Base-by-base conservation (phyloP, 2,888 invertebrate species). In the Prosopocoilus inquinatus region DNA sequence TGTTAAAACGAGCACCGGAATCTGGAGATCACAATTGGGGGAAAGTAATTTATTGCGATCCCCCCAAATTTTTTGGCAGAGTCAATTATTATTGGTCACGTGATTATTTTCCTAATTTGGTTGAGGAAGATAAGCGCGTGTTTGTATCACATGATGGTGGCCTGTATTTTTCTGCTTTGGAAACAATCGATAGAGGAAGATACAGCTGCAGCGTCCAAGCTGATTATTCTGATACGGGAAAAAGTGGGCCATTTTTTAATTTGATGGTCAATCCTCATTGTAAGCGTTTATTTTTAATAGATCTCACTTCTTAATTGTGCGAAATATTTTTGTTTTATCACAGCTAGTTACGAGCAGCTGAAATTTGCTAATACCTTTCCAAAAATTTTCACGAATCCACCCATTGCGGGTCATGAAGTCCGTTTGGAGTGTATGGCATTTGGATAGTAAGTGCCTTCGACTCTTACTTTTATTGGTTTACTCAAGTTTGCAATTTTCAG, bases 301-400 rank as follows among this genome's bases (percentile, higher is more conserved):
- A 28, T n/a, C n/a, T n/a, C 13, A 7, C 11, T 12, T 5, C 13
- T 12, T 38, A 11, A 5, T 38, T 38, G 7, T 38, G 1, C 38
- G 9, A 38, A 38, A 3, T 39, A 50, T 32, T 47, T 52, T 60
- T 51, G 58, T 62, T 62, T 50, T 60, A 66, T 74, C 74, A 51
- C 70, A 85, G 86, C 94, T 39, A 92, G 92, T 74, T 93, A 90
- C 70, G 94, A 96, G 70, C 91, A 93, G 60, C 79, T 97, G 38
- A 90, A 93, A 70, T 96, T 97, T 70, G 90, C 96, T 0, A 94
- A 94, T 72, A 93, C 92, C 68, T 98, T 98, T 67, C 97, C 97
- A 0, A 96, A 95, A 80, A 88, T 91, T 1, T 97, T 95, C 71
- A 97, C 97, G 0, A 94, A 94, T 74, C 93, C 94, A 15, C 95